phyloP scores from a whole-genome alignment of 2,113 vertebrate genomes.

The Progne subis region DNA sequence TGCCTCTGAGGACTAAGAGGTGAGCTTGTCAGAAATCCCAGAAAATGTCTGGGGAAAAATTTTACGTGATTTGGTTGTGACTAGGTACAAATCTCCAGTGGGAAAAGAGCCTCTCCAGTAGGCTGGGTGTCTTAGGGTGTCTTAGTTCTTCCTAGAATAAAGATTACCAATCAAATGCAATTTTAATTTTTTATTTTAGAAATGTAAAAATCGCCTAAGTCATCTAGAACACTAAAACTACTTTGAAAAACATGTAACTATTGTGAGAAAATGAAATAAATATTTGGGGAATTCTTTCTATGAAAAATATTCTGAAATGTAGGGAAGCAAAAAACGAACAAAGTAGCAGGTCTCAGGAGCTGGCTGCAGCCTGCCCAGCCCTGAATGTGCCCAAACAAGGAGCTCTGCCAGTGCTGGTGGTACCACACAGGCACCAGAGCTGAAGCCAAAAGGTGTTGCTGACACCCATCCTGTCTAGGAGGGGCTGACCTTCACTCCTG shows the following conservation, averaged over 20 bases:
- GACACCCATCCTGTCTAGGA: not conserved
- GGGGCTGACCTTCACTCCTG: too few species aligned
- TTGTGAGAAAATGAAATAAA: not conserved
- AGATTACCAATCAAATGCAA: too few species aligned
- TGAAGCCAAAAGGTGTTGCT: not conserved
- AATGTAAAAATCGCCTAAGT: fast-evolving
- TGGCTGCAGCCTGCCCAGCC: not conserved
- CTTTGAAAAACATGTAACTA: not conserved
- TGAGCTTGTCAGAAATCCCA: not conserved
- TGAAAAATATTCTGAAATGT: not conserved
- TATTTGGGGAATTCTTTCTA: too few species aligned
- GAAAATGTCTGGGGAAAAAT: too few species aligned
- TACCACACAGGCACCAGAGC: not conserved
- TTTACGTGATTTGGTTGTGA: too few species aligned
- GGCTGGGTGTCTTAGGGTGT: too few species aligned
- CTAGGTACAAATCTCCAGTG: too few species aligned
- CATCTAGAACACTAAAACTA: not conserved
- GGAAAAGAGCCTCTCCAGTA: too few species aligned
- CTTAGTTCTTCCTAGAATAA: too few species aligned
- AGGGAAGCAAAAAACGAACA: not conserved
- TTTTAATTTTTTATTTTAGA: not conserved
- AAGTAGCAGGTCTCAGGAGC: too few species aligned
- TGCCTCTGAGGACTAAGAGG: not conserved
- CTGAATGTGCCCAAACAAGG: not conserved
- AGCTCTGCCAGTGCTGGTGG: not conserved